These are phyloP conservation scores for Lepidothrix coronata DNA, from an alignment of 2,113 vertebrate genomes.

Conservation along the genomic window DNA sequence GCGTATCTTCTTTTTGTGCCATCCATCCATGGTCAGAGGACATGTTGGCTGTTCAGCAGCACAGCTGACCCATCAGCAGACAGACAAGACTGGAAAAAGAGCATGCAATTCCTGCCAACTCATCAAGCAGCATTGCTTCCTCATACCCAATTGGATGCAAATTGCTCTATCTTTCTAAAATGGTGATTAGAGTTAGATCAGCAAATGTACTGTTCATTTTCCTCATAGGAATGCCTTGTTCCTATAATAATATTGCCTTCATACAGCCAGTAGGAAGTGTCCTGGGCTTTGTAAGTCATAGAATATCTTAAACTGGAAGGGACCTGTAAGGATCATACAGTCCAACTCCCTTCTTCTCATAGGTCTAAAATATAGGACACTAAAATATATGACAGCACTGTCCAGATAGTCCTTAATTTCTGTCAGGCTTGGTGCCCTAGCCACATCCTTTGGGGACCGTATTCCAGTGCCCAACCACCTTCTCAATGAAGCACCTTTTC, in stretches of 20 bases:
- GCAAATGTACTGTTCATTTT: background rate
- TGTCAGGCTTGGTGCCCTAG: background rate
- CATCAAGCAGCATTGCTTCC: background rate
- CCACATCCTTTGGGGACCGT: background rate
- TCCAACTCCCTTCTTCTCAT: background rate
- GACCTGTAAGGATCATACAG: background rate
- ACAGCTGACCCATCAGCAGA: background rate
- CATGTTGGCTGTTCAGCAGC: rapidly evolving
- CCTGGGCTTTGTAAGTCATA: background rate
- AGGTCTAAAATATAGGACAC: background rate
- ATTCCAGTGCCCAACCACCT: background rate
- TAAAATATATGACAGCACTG: background rate
- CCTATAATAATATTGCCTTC: background rate
- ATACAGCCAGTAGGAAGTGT: background rate
- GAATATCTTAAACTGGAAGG: background rate
- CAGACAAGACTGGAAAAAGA: background rate
- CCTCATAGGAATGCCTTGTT: background rate
- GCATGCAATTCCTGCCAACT: background rate
- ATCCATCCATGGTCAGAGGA: background rate
- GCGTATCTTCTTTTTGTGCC: background rate
- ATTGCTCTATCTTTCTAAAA: background rate
- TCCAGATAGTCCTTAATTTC: background rate
- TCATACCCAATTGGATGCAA: background rate
- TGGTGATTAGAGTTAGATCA: background rate
- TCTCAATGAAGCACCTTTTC: background rate